Conservation (phyloP, 2,113 vertebrate species). For the Rhadina sibilatrix region DNA sequence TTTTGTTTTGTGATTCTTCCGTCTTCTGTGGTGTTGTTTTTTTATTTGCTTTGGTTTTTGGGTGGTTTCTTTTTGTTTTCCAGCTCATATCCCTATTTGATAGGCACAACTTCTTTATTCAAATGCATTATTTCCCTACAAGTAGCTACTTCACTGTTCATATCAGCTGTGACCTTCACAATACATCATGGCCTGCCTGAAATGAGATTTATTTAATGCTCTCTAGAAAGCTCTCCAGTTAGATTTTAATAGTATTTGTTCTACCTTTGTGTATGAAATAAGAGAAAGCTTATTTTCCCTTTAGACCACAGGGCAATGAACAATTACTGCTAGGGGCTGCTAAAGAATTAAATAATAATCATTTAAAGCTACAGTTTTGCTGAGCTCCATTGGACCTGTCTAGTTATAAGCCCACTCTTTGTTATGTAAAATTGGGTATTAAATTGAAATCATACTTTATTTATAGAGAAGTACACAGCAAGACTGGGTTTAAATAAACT, state of each 20-base stretch:
- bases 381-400: neutral
- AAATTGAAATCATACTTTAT: neutral
- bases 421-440: neutral
- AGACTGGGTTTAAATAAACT: neutral
- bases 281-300: neutral
- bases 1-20: conserved; percentile 10
- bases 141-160: neutral
- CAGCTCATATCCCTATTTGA: neutral
- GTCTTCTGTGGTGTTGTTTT: neutral
- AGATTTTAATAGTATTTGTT: conserved; percentile 37
- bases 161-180: conserved; percentile 51
- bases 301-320: neutral
- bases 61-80: neutral
- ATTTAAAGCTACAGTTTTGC: neutral
- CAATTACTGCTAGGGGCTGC: neutral
- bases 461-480: neutral
- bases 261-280: conserved; percentile 6
- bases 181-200: neutral
- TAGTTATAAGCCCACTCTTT: neutral
- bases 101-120: conserved; percentile 1
- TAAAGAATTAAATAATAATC: neutral
- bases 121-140: conserved; percentile 1
- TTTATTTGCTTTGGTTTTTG: neutral
- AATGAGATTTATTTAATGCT: conserved; percentile 26
- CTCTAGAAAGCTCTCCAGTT: conserved; percentile 16